Evolutionary conservation across 2,888 invertebrate genomes (phyloP).

Genomic region (Cecidostiba fungosa): DNA sequence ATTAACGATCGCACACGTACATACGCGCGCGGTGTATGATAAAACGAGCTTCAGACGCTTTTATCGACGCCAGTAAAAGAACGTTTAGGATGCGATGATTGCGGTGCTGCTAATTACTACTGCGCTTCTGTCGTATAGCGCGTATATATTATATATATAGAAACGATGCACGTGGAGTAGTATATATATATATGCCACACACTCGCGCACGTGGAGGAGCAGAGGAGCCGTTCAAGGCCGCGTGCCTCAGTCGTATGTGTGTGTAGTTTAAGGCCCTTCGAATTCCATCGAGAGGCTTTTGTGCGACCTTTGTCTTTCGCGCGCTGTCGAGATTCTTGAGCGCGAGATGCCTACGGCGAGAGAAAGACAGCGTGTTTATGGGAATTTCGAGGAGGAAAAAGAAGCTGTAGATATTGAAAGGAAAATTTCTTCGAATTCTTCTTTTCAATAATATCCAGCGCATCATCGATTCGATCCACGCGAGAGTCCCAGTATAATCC

Average conservation of each 20-base stretch:
- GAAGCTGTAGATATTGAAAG: background rate
- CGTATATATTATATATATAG: too few species aligned
- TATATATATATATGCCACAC: background rate
- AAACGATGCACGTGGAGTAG: background rate
- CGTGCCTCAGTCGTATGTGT: background rate
- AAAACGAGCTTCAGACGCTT: too few species aligned
- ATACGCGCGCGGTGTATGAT: too few species aligned
- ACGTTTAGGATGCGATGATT: too few species aligned
- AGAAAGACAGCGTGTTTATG: background rate
- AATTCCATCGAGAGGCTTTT: slow-evolving; percentile 22
- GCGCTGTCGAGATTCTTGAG: background rate
- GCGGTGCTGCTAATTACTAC: too few species aligned
- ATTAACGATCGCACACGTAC: slow-evolving; percentile 28
- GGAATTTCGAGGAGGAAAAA: background rate
- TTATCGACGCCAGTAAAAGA: too few species aligned
- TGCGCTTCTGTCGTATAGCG: too few species aligned
- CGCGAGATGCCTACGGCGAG: background rate
- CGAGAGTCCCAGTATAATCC: background rate
- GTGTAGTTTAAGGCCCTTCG: background rate
- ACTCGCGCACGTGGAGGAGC: background rate
- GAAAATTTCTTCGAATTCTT: background rate
- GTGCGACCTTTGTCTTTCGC: slow-evolving; percentile 21
- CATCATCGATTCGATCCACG: background rate
- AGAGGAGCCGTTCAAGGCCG: background rate
- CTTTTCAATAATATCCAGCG: background rate